phyloP scores from a whole-genome alignment of 2,888 invertebrate genomes.

The Lordiphosa andalusiaca region DNA sequence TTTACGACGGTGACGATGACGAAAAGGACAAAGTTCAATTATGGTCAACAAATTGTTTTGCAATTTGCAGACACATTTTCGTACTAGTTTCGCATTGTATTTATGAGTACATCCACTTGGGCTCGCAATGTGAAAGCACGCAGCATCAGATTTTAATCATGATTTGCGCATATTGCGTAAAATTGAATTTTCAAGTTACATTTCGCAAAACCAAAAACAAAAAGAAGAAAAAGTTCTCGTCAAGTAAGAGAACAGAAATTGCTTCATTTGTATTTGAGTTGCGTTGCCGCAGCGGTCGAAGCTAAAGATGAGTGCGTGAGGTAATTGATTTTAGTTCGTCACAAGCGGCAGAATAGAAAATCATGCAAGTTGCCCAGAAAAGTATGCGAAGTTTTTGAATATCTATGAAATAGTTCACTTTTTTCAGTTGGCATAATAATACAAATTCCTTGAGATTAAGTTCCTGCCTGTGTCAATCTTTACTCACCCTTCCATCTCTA shows the following conservation, averaged over 20 bases:
- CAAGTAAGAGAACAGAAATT: slow-evolving; percentile 1
- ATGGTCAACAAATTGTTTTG: slow-evolving; percentile 73
- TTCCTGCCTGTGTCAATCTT: not conserved
- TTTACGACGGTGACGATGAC: slow-evolving; percentile 48
- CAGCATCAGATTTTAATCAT: slow-evolving; percentile 66
- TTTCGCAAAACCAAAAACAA: slow-evolving; percentile 54
- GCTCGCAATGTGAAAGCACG: slow-evolving; percentile 30
- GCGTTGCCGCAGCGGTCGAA: slow-evolving; percentile 1
- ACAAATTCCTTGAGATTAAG: too few relatives aligned
- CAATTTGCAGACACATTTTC: slow-evolving; percentile 71
- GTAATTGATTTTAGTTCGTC: too few relatives aligned
- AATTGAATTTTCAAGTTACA: slow-evolving; percentile 68
- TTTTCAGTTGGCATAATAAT: too few relatives aligned
- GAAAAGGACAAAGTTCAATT: slow-evolving; percentile 64
- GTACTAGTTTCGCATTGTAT: slow-evolving; percentile 50
- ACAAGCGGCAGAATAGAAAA: too few relatives aligned
- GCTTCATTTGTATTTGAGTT: slow-evolving; percentile 11
- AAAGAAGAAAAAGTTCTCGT: slow-evolving; percentile 26
- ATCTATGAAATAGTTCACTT: too few relatives aligned
- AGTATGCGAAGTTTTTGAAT: too few relatives aligned
- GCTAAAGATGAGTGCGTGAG: not conserved
- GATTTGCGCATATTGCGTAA: slow-evolving; percentile 76
- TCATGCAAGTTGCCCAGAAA: too few relatives aligned
- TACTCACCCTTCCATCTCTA: slow-evolving; percentile 6
- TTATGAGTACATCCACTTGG: slow-evolving; percentile 18